A percentile compares a stretch with the other conserved stretches of the same genome.
These are phyloP conservation scores for Puffinus mauretanicus DNA, from an alignment of 2,113 vertebrate species.

Conservation along the genomic window DNA sequence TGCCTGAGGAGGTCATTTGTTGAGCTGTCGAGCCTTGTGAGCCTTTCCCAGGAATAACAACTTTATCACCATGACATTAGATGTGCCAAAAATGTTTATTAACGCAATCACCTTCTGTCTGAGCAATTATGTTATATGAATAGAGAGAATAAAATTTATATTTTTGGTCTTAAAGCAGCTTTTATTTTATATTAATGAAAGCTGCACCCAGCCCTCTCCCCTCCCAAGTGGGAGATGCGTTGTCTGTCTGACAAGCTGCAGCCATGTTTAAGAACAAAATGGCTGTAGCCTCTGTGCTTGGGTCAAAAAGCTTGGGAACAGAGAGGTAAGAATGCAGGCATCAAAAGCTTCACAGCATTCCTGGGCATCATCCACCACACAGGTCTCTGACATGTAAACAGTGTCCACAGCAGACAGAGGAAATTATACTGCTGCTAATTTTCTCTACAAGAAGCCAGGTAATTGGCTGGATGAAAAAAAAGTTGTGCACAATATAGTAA, in stretches of 20 bases:
- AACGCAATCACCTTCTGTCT: neutral
- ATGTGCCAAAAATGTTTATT: neutral
- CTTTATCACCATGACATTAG: neutral
- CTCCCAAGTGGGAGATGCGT: neutral
- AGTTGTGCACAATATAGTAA: neutral
- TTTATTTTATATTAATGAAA: neutral
- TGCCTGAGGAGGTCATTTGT: neutral
- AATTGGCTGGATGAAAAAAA: neutral
- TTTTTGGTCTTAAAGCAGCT: neutral
- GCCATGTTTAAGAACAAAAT: neutral
- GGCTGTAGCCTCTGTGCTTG: neutral
- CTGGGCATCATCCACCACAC: neutral
- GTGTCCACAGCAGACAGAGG: neutral
- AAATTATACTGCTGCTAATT: neutral
- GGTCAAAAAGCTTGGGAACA: neutral
- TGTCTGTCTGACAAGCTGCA: neutral
- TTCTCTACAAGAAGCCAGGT: neutral
- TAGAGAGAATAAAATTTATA: neutral
- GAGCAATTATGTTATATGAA: neutral
- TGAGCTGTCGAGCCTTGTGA: neutral
- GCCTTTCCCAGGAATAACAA: neutral
- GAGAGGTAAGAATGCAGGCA: neutral
- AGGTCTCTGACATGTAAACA: neutral
- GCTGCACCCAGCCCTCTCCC: neutral
- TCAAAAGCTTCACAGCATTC: neutral